phyloP scores from a whole-genome alignment of 2,113 vertebrate genomes.

The Callorhinus ursinus region DNA sequence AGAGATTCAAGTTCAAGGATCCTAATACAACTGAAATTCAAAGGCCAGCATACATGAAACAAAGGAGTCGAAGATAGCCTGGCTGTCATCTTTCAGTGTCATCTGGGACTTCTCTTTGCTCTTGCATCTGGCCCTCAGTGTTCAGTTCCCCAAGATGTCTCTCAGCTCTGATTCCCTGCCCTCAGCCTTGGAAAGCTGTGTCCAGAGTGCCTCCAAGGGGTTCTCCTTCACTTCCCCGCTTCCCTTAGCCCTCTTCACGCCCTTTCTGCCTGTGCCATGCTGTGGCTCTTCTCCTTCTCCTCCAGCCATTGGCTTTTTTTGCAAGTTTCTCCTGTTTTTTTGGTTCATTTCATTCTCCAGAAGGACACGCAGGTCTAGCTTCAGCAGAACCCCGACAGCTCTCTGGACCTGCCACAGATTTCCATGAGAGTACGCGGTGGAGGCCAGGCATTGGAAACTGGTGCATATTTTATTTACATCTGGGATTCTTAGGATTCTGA shows the following conservation, averaged over 20 bases:
- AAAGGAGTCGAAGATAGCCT: not conserved
- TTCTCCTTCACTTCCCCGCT: not conserved
- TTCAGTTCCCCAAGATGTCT: not conserved
- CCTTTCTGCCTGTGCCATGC: fast-evolving
- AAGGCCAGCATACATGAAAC: not conserved
- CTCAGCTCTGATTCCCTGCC: not conserved
- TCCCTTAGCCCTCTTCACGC: not conserved
- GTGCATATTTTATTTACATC: not conserved
- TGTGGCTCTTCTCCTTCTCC: not conserved
- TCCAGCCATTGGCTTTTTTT: not conserved
- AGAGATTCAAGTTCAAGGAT: not conserved
- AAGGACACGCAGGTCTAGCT: not conserved
- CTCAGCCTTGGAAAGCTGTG: not conserved
- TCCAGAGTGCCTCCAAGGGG: not conserved
- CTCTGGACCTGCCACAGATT: not conserved
- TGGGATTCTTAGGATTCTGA: not conserved
- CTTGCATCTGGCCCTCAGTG: not conserved
- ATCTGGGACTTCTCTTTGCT: not conserved
- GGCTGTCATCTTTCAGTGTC: not conserved
- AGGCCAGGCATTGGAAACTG: not conserved
- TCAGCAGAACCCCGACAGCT: not conserved
- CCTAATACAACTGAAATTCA: not conserved
- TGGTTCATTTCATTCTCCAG: not conserved
- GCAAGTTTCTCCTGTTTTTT: not conserved
- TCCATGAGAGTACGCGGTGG: not conserved